Evolutionary conservation across 2,888 invertebrate genomes (phyloP).

Genomic region (Barypeithes pellucidus): DNA sequence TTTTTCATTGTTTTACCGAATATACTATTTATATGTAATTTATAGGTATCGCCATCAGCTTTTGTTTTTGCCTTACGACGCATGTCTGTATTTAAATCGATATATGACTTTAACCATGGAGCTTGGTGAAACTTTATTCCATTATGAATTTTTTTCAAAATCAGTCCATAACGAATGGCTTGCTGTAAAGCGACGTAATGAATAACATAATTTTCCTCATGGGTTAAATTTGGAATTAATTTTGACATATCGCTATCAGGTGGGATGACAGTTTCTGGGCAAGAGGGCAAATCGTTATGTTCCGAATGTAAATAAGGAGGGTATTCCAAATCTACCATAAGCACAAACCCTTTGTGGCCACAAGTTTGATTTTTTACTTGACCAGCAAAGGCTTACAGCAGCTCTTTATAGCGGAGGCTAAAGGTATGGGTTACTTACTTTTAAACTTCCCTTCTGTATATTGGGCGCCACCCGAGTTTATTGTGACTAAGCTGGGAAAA

Average conservation of each 20-base stretch:
- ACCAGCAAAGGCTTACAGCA: too few relatives aligned
- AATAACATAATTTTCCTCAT: not conserved
- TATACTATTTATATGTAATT: not conserved
- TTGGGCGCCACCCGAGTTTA: too few relatives aligned
- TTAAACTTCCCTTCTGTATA: too few relatives aligned
- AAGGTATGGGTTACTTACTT: too few relatives aligned
- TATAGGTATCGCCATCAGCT: not conserved
- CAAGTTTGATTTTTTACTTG: too few relatives aligned
- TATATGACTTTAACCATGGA: not conserved
- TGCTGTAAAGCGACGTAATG: not conserved
- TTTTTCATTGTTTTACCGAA: conserved; percentile 1
- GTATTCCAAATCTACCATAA: not conserved
- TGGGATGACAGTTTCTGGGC: not conserved
- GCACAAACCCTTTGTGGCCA: not conserved
- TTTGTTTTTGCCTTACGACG: not conserved
- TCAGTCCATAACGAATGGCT: not conserved
- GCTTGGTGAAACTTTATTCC: not conserved
- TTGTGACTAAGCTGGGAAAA: too few relatives aligned
- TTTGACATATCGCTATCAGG: not conserved
- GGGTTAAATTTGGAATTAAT: not conserved
- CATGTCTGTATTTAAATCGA: not conserved
- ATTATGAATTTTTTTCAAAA: not conserved
- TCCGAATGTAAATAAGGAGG: not conserved
- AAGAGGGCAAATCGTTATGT: not conserved
- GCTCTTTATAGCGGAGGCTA: too few relatives aligned